Percentiles rank a stretch among this genome's conserved stretches.
These are phyloP conservation scores for Drosophila birchii DNA, from an alignment of 2,888 invertebrate genomes.

Conservation along the genomic window DNA sequence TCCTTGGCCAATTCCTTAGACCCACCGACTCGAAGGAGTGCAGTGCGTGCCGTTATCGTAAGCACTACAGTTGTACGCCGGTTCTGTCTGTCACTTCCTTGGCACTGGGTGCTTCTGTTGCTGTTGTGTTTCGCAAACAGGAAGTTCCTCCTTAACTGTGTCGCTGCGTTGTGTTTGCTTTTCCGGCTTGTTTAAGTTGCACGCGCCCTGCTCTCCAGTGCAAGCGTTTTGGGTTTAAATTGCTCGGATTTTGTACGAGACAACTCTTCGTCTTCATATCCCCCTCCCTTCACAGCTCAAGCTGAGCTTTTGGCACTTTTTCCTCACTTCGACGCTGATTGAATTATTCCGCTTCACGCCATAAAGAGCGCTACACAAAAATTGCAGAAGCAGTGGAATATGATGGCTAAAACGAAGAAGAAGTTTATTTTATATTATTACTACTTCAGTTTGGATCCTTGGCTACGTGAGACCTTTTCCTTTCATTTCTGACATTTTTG, in stretches of 20 bases:
- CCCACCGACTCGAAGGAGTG: slow-evolving; percentile 15
- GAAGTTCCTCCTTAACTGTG: slow-evolving; percentile 79
- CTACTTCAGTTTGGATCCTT: slow-evolving; percentile 56
- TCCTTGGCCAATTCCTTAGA: slow-evolving; percentile 36
- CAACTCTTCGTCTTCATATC: not conserved
- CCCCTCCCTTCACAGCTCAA: not conserved
- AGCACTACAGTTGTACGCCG: slow-evolving; percentile 14
- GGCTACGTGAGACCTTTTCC: slow-evolving; percentile 62
- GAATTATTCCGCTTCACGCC: slow-evolving; percentile 81
- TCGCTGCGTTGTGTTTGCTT: slow-evolving; percentile 75
- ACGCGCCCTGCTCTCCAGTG: slow-evolving; percentile 61
- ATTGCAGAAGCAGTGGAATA: slow-evolving; percentile 32
- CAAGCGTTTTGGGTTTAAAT: slow-evolving; percentile 76
- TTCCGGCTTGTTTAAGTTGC: slow-evolving; percentile 79
- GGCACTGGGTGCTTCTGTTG: slow-evolving; percentile 19
- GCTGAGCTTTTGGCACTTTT: slow-evolving; percentile 49
- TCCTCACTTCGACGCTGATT: slow-evolving; percentile 64
- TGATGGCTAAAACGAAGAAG: slow-evolving; percentile 35
- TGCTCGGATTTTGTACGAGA: slow-evolving; percentile 64
- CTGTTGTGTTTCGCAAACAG: slow-evolving; percentile 54
- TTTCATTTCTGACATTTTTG: slow-evolving; percentile 50
- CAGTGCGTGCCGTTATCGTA: slow-evolving; percentile 22
- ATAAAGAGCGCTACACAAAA: slow-evolving; percentile 61
- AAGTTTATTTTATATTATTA: slow-evolving; percentile 69
- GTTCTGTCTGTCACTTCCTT: slow-evolving; percentile 52